Conservation (phyloP, 2,888 invertebrate genomes). For the Tillus elongatus region DNA sequence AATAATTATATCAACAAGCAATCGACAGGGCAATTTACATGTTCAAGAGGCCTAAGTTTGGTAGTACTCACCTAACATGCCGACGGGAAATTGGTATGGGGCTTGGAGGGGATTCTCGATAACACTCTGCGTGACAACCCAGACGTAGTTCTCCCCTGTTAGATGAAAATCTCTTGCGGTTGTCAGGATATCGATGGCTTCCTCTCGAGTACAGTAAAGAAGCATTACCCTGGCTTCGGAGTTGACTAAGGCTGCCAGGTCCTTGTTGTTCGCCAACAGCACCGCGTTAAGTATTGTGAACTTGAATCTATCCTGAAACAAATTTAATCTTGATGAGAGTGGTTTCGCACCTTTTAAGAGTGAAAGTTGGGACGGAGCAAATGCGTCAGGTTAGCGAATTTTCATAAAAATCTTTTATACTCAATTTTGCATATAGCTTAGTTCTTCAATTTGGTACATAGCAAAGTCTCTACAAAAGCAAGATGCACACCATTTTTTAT, state of each 20-base stretch:
- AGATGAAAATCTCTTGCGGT: slow-evolving; percentile 68
- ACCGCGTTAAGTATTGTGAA: slow-evolving; percentile 83
- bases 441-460: too few relatives aligned
- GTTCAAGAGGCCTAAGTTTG: too few relatives aligned
- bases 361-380: too few relatives aligned
- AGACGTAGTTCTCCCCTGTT: slow-evolving; percentile 87
- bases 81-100: slow-evolving; percentile 74
- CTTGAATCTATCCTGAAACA: slow-evolving; percentile 52
- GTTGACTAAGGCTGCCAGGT: slow-evolving; percentile 73
- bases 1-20: too few relatives aligned
- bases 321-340: too few relatives aligned
- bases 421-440: too few relatives aligned
- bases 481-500: too few relatives aligned
- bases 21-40: too few relatives aligned
- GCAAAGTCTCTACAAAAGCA: too few relatives aligned
- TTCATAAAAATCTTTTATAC: too few relatives aligned
- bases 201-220: slow-evolving; percentile 80
- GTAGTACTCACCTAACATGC: slow-evolving; percentile 77
- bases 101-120: slow-evolving; percentile 72
- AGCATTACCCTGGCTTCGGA: slow-evolving; percentile 90
- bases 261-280: slow-evolving; percentile 66
- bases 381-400: too few relatives aligned
- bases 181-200: slow-evolving; percentile 73
- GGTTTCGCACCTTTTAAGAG: too few relatives aligned
- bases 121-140: slow-evolving; percentile 94